Conservation (phyloP, 2,113 vertebrate genomes). For the Psittacus erithacus region DNA sequence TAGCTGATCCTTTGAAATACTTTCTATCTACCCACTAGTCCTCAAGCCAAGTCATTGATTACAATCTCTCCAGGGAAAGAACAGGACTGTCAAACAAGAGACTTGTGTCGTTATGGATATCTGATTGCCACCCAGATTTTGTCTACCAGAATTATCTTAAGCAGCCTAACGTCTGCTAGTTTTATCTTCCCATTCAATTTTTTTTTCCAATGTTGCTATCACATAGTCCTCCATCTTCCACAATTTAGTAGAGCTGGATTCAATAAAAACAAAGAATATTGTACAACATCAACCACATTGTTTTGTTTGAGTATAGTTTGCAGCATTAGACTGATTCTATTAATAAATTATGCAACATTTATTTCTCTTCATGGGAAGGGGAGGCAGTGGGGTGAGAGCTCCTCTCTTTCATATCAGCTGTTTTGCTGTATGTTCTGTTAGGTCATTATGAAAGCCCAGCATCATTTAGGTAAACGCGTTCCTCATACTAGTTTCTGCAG, state of each 20-base stretch:
- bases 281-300: neutral
- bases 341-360: neutral
- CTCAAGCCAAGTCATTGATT: neutral
- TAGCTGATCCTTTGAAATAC: neutral
- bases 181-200: neutral
- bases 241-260: neutral
- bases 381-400: neutral
- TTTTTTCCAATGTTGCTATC: neutral
- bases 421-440: neutral
- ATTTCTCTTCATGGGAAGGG: neutral
- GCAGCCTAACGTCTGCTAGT: neutral
- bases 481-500: neutral
- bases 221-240: neutral
- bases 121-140: neutral
- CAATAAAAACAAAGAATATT: neutral
- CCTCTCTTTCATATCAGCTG: neutral
- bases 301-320: neutral
- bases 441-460: neutral
- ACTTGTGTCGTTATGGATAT: fast-evolving
- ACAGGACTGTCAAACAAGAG: neutral
- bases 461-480: neutral
- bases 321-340: neutral
- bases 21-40: neutral
- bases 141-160: neutral
- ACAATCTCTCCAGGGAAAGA: neutral